Evolutionary conservation across 2,113 vertebrate species (phyloP).

Genomic region (Otus sunia): DNA sequence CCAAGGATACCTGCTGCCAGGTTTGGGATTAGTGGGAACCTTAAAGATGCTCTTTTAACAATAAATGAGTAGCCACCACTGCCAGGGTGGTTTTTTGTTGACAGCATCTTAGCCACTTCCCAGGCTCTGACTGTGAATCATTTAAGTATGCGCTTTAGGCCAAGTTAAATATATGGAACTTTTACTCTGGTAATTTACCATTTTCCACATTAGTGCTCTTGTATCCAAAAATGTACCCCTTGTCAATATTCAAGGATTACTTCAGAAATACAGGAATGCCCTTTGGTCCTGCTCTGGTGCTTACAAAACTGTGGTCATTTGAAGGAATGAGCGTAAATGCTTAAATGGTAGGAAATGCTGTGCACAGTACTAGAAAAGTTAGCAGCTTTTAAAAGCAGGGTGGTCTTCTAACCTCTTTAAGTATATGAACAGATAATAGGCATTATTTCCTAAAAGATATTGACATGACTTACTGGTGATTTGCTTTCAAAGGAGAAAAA

Average conservation of each 20-base stretch:
- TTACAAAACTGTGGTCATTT: background rate
- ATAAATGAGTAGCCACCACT: background rate
- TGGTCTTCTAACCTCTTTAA: background rate
- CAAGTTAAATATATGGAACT: background rate
- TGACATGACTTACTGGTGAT: background rate
- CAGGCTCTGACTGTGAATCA: background rate
- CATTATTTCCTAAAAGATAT: background rate
- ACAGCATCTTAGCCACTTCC: background rate
- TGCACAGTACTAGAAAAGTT: background rate
- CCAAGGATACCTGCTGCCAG: background rate
- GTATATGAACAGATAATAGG: background rate
- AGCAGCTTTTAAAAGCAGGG: background rate
- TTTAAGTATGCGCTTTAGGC: background rate
- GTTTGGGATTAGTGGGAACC: background rate
- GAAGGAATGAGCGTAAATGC: background rate
- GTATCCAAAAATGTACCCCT: background rate
- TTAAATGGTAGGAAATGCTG: background rate
- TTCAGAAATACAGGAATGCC: background rate
- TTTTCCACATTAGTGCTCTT: background rate
- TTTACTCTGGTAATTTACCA: background rate
- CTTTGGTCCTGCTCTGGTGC: background rate
- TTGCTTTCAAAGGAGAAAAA: background rate
- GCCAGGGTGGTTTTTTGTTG: background rate
- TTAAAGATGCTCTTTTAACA: background rate
- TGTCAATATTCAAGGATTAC: background rate